Evolutionary conservation across 2,113 vertebrate genomes (phyloP), one percentile per base, ranked within the genome.

Genomic region (Lethenteron reissneri): DNA sequence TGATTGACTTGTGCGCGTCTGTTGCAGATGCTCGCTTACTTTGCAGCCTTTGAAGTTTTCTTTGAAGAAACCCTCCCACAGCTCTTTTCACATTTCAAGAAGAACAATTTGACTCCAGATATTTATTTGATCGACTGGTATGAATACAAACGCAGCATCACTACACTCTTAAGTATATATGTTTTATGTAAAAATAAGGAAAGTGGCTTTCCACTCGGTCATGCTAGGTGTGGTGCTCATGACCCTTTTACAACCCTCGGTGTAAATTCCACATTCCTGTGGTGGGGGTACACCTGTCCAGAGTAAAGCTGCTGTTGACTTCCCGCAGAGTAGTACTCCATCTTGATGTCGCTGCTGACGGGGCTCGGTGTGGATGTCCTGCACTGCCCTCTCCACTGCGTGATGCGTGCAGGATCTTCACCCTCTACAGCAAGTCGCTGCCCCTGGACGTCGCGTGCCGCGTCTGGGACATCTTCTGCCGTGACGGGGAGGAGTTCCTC

Each of bases 101-200:
- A 84, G 76, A 89, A 91, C 81, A 95, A 84, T 78, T 74, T 97
- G 76, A 94, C 88, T 58, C 89, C 91, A 71, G 90, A 97, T 81
- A 91, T 97, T 85, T 97, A 95, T 81, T 84, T 97, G 71, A 95
- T 97, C 58, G 92, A 97, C 80, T 97, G 92, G 92, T 96, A 81
- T 84, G 89, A 41, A 41, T 41, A 41, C 41, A 41, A 41, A 41
- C 41, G 41, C 41, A 41, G 41, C 6, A 41, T 41, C 41, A 41
- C 41, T 41, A 41, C 41, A 41, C 41, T 41, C 41, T 41, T 41
- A 41, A 41, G 6, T 41, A 41, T 41, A 41, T 41, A 41, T 41
- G 41, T 25, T 25, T 25, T 4, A 41, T 41, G 41, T 41, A 41
- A 41, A 41, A 41, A 41, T 41, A 41, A 41, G 41, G 41, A 41